Percentiles rank a stretch among this genome's conserved stretches.
Conservation (phyloP, 1,140 invertebrate genomes). For the Liolophura sinensis region DNA sequence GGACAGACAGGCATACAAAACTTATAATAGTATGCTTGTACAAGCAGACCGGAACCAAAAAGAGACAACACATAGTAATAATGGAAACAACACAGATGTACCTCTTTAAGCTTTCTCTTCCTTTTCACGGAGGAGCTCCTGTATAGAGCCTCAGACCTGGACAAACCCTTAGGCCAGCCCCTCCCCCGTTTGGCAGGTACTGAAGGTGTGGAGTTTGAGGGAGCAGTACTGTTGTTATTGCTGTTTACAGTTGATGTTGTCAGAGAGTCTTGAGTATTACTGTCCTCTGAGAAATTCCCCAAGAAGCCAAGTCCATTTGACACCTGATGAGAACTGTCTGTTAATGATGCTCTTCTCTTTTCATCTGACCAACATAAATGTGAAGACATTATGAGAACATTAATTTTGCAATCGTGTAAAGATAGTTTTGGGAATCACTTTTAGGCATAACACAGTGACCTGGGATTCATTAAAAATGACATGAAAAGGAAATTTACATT, state of each 20-base stretch:
- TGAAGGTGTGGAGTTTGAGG: slow-evolving; percentile 2
- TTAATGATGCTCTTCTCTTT: slow-evolving; percentile 25
- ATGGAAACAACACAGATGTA: slow-evolving; percentile 16
- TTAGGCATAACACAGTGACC: too few species aligned
- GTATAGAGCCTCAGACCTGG: slow-evolving; percentile 41
- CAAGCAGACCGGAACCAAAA: too few species aligned
- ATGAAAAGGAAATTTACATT: too few species aligned
- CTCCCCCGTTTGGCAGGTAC: slow-evolving; percentile 20
- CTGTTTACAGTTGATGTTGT: not conserved
- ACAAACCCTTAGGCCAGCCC: slow-evolving; percentile 53
- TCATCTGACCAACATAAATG: not conserved
- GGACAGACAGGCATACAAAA: too few species aligned
- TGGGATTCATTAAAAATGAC: too few species aligned
- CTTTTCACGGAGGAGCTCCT: slow-evolving; percentile 60
- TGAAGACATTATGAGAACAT: too few species aligned
- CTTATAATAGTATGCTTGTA: too few species aligned
- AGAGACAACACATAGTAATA: too few species aligned
- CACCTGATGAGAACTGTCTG: slow-evolving; percentile 23
- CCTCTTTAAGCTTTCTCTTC: slow-evolving; percentile 63
- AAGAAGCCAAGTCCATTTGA: slow-evolving; percentile 21
- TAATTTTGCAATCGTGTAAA: too few species aligned
- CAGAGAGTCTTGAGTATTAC: slow-evolving; percentile 44
- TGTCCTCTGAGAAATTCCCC: slow-evolving; percentile 48
- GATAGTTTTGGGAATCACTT: too few species aligned
- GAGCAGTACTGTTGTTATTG: not conserved